Base-by-base conservation (phyloP, 1,140 invertebrate genomes). In the Episyrphus balteatus region DNA sequence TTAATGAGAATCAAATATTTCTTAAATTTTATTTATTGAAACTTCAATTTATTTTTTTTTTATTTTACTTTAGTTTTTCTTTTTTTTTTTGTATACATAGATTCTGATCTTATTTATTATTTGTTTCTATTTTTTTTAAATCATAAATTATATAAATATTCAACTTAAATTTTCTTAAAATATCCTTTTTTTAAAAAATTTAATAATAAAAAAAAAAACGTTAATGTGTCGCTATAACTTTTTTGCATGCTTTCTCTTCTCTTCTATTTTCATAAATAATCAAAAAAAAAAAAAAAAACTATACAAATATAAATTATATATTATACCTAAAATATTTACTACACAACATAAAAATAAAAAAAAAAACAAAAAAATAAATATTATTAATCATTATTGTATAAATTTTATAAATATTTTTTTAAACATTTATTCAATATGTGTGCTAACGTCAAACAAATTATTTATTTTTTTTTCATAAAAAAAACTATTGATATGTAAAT, bases 391-490 rank as follows among this genome's bases (percentile, higher is more conserved):
- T 26, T 26, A 26, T 26, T 26, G 21, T 26, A 26, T 26, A 26
- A 26, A 26, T 26, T 26, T 26, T 26, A 26, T 26, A 26, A 26
- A 26, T 26, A 26, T 26, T 26, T 26, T 26, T 26, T 26, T 26
- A 26, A 26, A 26, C 21, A 26, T 26, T 26, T 37, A 37, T 26
- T 26, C 21, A 26, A 26, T 26, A 26, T 26, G 21, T 26, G 21
- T 26, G 21, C 21, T 26, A 55, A 40, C 31, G 31, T 30, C 17
- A 15, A 44, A 32, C 13, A 52, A 47, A 55, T 56, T 46, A 56
- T 58, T 56, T 42, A 61, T 53, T 61, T 58, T 33, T 31, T 33
- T 36, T 17, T 14, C 15, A 13, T 34, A 44, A 44, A 30, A 34
- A 15, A 34, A 44, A 17, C 17, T 44, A 44, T 31, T 31, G 33